phyloP scores from a whole-genome alignment of 2,113 vertebrate genomes.

The Oncorhynchus masou region DNA sequence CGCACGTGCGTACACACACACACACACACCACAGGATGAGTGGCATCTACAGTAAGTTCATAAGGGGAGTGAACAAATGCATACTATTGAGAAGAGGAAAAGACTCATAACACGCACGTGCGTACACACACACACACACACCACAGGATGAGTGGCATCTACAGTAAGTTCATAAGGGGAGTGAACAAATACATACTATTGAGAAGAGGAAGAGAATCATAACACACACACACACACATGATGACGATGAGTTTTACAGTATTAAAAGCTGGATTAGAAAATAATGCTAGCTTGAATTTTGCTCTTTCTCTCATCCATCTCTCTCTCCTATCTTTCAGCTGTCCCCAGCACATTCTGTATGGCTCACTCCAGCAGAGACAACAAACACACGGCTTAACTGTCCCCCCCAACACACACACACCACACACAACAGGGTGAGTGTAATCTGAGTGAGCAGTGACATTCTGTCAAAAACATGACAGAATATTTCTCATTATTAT shows the following conservation, averaged over 20 bases:
- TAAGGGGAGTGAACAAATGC: no score
- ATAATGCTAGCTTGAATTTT: background rate
- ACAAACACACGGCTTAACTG: background rate
- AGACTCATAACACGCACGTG: conserved; percentile 17
- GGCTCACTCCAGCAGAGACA: background rate
- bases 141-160: no score
- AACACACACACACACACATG: conserved; percentile 35
- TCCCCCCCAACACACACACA: background rate
- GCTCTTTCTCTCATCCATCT: background rate
- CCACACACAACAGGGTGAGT: conserved; percentile 1
- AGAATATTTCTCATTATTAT: background rate
- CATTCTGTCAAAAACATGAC: conserved; percentile 5
- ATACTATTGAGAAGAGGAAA: no score
- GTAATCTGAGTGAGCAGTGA: no score
- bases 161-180: no score
- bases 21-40: conserved; percentile 13
- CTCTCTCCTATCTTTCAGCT: background rate
- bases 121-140: background rate
- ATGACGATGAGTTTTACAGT: background rate
- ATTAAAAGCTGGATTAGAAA: background rate
- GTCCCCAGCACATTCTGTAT: conserved; percentile 3
- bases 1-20: conserved; percentile 22
- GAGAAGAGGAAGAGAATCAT: no score
- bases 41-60: no score
- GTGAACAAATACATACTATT: no score